These are phyloP conservation scores for Sylvilagus floridanus DNA, from an alignment of 2,797 vertebrate species.

Conservation along the genomic window DNA sequence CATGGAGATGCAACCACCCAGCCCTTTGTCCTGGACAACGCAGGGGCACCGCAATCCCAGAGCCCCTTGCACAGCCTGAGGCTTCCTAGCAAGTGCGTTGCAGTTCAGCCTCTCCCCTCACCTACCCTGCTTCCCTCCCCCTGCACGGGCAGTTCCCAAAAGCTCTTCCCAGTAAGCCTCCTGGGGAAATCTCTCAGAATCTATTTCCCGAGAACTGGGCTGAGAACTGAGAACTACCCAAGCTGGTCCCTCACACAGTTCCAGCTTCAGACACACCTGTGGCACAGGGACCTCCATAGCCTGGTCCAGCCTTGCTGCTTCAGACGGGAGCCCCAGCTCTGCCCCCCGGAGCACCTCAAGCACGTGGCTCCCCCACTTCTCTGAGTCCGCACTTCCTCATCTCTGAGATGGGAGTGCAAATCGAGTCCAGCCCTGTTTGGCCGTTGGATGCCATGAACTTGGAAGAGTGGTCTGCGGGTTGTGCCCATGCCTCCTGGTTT, in stretches of 20 bases:
- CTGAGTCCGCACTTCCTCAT: background rate
- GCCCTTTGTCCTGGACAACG: background rate
- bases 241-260: background rate
- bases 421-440: background rate
- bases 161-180: background rate
- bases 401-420: background rate
- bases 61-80: background rate
- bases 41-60: background rate
- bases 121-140: rapidly evolving
- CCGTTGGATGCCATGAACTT: background rate
- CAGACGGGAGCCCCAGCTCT: background rate
- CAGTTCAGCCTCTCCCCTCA: background rate
- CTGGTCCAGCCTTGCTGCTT: background rate
- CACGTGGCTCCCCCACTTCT: background rate
- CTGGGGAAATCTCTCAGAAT: background rate
- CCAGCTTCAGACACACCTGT: background rate
- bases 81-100: background rate
- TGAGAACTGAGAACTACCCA: no score
- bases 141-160: rapidly evolving
- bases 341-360: background rate
- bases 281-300: background rate
- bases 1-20: background rate
- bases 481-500: background rate
- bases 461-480: background rate
- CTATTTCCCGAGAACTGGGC: background rate